phyloP scores from a whole-genome alignment of 2,888 invertebrate genomes.

The Campopleginae sp. region DNA sequence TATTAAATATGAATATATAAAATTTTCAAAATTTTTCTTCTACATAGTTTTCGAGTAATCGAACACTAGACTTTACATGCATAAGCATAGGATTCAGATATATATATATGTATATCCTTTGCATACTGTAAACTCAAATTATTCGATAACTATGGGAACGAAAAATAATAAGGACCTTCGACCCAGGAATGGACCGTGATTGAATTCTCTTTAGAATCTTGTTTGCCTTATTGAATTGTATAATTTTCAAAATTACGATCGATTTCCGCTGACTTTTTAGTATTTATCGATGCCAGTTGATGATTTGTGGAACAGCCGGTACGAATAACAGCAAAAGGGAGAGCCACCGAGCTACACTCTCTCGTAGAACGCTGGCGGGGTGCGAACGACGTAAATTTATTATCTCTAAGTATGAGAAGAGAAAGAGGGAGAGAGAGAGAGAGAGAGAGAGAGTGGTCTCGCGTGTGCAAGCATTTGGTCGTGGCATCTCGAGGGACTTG shows the following conservation, averaged over 20 bases:
- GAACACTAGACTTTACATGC: no score
- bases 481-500: conserved; percentile 24
- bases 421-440: background rate
- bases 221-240: background rate
- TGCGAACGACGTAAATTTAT: conserved; percentile 63
- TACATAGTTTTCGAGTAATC: no score
- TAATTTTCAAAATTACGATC: background rate
- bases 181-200: background rate
- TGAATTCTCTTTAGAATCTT: background rate
- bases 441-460: conserved; percentile 32
- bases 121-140: no score
- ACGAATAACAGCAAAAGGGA: conserved; percentile 35
- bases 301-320: background rate
- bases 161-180: no score
- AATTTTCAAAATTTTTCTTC: no score
- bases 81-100: no score
- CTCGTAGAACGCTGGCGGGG: conserved; percentile 24
- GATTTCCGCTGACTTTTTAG: background rate
- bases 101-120: no score
- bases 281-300: background rate
- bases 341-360: conserved; percentile 37
- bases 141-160: no score
- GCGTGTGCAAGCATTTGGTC: conserved; percentile 34
- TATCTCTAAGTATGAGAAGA: conserved; percentile 31
- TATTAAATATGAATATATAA: no score